Conservation (phyloP, 2,888 invertebrate species). For the Deilephila elpenor region DNA sequence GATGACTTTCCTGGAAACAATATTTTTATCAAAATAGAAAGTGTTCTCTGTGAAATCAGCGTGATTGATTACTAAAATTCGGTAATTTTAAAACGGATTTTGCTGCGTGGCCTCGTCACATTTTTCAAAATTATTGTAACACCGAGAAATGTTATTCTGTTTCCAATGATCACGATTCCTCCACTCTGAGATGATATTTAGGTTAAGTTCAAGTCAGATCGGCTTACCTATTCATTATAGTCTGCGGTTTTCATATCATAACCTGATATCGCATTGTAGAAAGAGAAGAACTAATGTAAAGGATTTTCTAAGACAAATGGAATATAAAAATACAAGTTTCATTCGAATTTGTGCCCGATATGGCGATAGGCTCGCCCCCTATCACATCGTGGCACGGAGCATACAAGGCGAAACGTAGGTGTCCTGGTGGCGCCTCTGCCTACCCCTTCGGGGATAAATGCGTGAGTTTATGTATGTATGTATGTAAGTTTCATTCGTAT, state of each 20-base stretch:
- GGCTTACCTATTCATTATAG: background rate
- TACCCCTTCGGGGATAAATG: no score
- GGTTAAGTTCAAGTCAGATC: slow-evolving; percentile 9
- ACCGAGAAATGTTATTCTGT: background rate
- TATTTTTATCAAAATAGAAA: slow-evolving; percentile 13
- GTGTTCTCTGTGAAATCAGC: background rate
- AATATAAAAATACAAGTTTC: no score
- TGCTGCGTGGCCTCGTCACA: no score
- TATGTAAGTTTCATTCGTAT: no score
- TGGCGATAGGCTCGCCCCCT: no score
- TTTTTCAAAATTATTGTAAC: background rate
- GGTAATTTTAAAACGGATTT: background rate
- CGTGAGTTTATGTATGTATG: no score
- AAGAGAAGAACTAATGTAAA: background rate
- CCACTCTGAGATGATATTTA: background rate
- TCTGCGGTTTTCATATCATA: slow-evolving; percentile 12
- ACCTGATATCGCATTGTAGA: background rate
- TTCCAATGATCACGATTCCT: background rate
- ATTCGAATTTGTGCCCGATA: no score
- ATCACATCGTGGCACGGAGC: no score
- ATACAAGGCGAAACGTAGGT: no score
- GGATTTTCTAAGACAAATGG: no score
- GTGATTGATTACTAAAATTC: background rate
- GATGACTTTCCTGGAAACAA: background rate
- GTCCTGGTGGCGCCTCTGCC: no score